phyloP scores from a whole-genome alignment of 2,797 vertebrate genomes.

The Chaunax sp. region DNA sequence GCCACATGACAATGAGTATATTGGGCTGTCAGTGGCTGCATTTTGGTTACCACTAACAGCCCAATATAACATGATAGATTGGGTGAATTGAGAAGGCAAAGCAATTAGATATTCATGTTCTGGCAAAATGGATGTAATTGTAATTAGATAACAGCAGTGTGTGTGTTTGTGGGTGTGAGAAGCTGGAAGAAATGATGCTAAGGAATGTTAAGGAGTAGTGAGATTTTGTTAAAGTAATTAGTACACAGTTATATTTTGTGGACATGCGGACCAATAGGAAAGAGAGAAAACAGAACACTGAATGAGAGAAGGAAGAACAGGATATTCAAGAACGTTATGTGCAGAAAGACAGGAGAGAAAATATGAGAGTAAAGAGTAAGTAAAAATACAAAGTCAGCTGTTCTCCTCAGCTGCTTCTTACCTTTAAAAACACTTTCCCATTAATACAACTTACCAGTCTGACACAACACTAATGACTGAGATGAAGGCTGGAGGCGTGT shows the following conservation, averaged over 20 bases:
- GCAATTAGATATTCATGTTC: constrained; percentile 83
- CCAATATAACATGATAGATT: constrained; percentile 80
- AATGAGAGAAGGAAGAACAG: neutral
- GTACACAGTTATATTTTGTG: constrained; percentile 10
- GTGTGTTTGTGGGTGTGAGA: constrained; percentile 55
- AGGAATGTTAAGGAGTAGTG: constrained; percentile 23
- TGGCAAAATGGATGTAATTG: constrained; percentile 76
- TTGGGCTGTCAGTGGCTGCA: constrained; percentile 58
- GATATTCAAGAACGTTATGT: neutral
- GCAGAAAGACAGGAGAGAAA: neutral
- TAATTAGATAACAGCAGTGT: constrained; percentile 59
- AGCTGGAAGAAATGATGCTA: neutral
- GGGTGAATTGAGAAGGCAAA: constrained; percentile 66
- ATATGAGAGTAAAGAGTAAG: constrained; percentile 30
- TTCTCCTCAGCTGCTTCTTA: constrained; percentile 69
- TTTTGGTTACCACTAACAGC: constrained; percentile 76
- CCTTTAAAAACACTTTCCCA: constrained; percentile 89
- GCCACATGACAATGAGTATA: constrained; percentile 42
- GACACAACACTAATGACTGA: constrained; percentile 93
- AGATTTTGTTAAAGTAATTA: constrained; percentile 21
- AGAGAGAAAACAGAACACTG: neutral
- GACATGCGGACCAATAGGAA: neutral
- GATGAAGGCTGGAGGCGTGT: constrained; percentile 79
- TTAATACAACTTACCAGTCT: constrained; percentile 95
- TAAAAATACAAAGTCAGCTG: constrained; percentile 16